Evolutionary conservation across 1,140 invertebrate species (phyloP), one percentile per base, ranked within the genome.

Genomic region (Druon quercuslanigerum): DNA sequence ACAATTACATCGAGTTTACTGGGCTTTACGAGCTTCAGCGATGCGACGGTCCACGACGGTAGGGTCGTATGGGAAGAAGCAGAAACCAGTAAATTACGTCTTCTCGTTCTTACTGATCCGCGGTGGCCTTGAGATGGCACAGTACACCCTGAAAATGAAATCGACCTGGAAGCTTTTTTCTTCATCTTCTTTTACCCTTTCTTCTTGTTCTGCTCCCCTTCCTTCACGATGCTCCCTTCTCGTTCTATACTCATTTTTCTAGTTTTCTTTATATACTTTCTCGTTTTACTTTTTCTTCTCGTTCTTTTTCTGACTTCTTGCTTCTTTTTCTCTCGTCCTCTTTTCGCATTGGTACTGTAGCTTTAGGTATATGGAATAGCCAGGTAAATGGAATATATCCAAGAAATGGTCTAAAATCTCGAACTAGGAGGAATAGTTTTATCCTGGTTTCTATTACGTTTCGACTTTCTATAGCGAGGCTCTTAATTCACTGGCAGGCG

Each of bases 1-100:
- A 82, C 85, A 86, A 87, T 86, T 85, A 83, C 85, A 76, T 81
- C 79, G 84, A 82, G 86, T 86, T 85, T 85, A 83, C 82, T 79
- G 82, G 60, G 81, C 81, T 87, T 86, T 83, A 87, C 84, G 84
- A 82, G 84, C 51, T 50, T 75, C 76, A 73, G 50, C 33, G 19
- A 19, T 50, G 19, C 71, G 20, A 46, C 16, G 50, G 13, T 56
- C 76, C 70, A 25, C 70, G 82, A 66, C 78, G 78, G 80, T 82
- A 81, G 74, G 51, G 50, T 75, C 74, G 50, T 46, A 33, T 60
- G 66, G 52, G 71, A 40, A 72, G 72, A 71, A 75, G 80, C 33
- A 66, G 60, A n/a, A 66, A 46, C 60, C 60, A 77, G 81, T 86
- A 85, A 85, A 85, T 86, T 84, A 85, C 80, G 84, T 83, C 83